Base-by-base conservation (phyloP, 2,888 invertebrate genomes). In the Drosophila histrio region DNA sequence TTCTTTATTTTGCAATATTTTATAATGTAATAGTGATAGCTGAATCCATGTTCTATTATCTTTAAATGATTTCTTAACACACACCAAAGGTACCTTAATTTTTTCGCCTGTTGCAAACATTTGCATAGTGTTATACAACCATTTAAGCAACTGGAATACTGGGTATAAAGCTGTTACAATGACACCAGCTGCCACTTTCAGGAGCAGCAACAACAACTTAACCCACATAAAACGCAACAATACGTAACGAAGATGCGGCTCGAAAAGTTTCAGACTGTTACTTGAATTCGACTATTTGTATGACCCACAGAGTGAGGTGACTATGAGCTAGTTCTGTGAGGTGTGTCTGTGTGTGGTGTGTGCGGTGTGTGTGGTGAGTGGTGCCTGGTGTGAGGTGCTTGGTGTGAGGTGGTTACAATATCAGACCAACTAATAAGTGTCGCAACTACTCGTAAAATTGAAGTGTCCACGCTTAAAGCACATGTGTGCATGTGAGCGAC, bases 201-300 rank as follows among this genome's bases (percentile, higher is more conserved):
- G 62, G 50, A 34, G 50, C 50, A 26, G 17, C 44, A 54, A 47
- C 63, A 60, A 46, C 57, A 56, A 63, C 65, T 70, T 60, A 64
- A 64, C 64, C 71, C 63, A 78, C 67, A 82, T 82, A 63, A 79
- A 87, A 78, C 63, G 53, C 47, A 76, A 79, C 67, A 52, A 72
- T 65, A 76, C 72, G 69, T 69, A 67, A 61, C 79, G 58, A 68
- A 79, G 79, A 38, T 60, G 71, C 62, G 65, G 26, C 50, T 61
- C 21, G 11, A 71, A 53, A 63, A 69, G 53, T 49, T 49, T 32
- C 22, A 58, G 50, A 46, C 19, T 60, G 34, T 44, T 49, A 30
- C 47, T 34, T 44, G 56, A 56, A 19, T 49, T 28, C 43, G 63
- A 52, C 46, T 56, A 46, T 50, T 50, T 17, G 21, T 34, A 34